Base-by-base conservation (phyloP, 1,140 invertebrate genomes). In the Mactra quadrangularis region DNA sequence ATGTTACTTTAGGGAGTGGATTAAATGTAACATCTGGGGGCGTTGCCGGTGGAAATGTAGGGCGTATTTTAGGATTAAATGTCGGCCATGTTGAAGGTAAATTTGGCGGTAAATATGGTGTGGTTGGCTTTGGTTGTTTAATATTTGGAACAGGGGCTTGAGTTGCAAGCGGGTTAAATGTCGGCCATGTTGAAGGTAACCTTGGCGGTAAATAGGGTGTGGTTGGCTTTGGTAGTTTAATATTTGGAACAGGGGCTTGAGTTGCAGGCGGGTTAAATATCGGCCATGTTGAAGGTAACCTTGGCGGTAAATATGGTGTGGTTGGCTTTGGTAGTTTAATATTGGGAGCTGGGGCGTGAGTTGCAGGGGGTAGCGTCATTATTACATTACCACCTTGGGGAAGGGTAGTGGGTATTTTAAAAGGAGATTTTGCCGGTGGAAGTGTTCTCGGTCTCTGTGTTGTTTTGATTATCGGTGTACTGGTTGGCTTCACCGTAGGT, bases 401-500 rank as follows among this genome's bases (percentile, higher is more conserved):
- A 7, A 15, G 57, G n/a, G n/a, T 2, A 31, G 57, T 60, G 1
- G 57, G 57, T 9, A 25, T 60, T 1, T 1, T 25, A 17, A 33
- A 33, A 4, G 33, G 60, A 19, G 60, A n/a, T 9, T 31, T 50
- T 52, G 11, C 13, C 1, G 64, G 25, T 17, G 0, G 25, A 31
- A 41, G 27, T 17, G n/a, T 3, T 17, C 25, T 31, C 15, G 22
- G 17, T 13, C 25, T n/a, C 27, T 31, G n/a, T 52, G 64, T 68
- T 50, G 64, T 68, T 15, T 38, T 11, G 15, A 17, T 33, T 41
- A 3, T 47, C 3, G 64, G 41, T 3, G 45, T 15, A 27, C 31
- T 38, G 27, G 45, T 68, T 52, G 64, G 64, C n/a, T 31, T 68
- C 47, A 47, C 38, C 27, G 64, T 45, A 7, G 64, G 64, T 31